Percentiles rank a stretch among this genome's conserved stretches.
These are phyloP conservation scores for Ericerus pela DNA, from an alignment of 1,140 invertebrate genomes.

Conservation along the genomic window DNA sequence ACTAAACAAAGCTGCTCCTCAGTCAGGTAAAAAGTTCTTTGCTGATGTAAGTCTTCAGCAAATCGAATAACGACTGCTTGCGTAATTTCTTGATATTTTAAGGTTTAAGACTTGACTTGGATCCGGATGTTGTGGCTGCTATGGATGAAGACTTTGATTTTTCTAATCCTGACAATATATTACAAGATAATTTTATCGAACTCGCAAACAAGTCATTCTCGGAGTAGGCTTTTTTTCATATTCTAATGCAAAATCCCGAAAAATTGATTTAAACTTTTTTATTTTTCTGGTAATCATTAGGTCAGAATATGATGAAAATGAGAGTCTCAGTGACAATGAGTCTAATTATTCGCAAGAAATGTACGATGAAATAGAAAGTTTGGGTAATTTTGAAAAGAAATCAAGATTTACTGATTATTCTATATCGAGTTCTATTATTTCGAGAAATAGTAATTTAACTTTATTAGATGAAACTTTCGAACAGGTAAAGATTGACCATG, in stretches of 20 bases:
- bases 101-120: conserved; percentile 66
- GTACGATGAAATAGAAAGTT: conserved; percentile 37
- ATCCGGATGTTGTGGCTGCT: conserved; percentile 84
- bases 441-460: conserved; percentile 65
- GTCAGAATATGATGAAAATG: conserved; percentile 35
- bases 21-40: conserved; percentile 37
- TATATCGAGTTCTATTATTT: conserved; percentile 80
- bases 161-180: conserved; percentile 60
- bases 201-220: conserved; percentile 41
- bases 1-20: conserved; percentile 70
- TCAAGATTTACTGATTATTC: conserved; percentile 87
- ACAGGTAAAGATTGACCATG: conserved; percentile 38
- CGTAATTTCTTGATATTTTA: conserved; percentile 14
- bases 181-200: conserved; percentile 84
- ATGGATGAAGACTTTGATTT: conserved; percentile 85
- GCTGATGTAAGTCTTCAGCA: neutral
- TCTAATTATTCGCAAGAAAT: conserved; percentile 31
- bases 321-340: conserved; percentile 39
- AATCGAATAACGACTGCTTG: neutral
- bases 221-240: neutral
- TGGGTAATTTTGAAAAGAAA: conserved; percentile 55
- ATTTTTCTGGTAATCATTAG: no score
- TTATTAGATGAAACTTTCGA: conserved; percentile 85
- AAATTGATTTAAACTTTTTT: conserved; percentile 15
- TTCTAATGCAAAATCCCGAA: neutral